These are phyloP conservation scores for Disparrhopalites patrizii DNA, from an alignment of 2,888 invertebrate species.

Conservation along the genomic window DNA sequence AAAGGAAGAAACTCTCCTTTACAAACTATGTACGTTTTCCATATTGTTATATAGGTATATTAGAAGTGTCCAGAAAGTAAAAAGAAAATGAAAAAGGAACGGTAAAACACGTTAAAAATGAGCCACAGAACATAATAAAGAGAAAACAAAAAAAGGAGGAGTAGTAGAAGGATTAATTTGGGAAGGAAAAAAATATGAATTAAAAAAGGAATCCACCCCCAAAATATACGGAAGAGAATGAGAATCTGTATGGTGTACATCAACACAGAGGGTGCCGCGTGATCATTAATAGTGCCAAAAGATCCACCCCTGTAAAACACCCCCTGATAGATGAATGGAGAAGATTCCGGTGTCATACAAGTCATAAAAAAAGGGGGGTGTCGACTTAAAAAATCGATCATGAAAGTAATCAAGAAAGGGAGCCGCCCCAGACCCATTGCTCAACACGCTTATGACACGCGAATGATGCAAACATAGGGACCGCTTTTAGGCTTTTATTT, in stretches of 20 bases:
- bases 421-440: conserved; percentile 37
- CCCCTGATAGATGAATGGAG: conserved; percentile 9
- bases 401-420: conserved; percentile 33
- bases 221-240: no score
- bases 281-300: conserved; percentile 14
- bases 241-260: neutral
- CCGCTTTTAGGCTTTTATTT: neutral
- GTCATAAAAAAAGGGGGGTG: conserved; percentile 37
- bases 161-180: no score
- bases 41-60: no score
- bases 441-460: conserved; percentile 42
- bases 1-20: no score
- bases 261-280: neutral
- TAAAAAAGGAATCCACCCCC: no score
- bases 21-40: no score
- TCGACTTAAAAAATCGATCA: conserved; percentile 41
- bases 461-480: conserved; percentile 22
- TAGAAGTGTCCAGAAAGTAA: no score
- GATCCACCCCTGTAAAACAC: conserved; percentile 19
- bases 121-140: no score
- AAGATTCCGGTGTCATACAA: conserved; percentile 4
- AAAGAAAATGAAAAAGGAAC: no score
- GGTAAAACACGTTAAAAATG: no score
- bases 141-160: no score
- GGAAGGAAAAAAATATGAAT: no score